Percentiles rank a stretch among this genome's conserved stretches.
These are phyloP conservation scores for Hybognathus amarus DNA, from an alignment of 2,797 vertebrate species.

Conservation along the genomic window DNA sequence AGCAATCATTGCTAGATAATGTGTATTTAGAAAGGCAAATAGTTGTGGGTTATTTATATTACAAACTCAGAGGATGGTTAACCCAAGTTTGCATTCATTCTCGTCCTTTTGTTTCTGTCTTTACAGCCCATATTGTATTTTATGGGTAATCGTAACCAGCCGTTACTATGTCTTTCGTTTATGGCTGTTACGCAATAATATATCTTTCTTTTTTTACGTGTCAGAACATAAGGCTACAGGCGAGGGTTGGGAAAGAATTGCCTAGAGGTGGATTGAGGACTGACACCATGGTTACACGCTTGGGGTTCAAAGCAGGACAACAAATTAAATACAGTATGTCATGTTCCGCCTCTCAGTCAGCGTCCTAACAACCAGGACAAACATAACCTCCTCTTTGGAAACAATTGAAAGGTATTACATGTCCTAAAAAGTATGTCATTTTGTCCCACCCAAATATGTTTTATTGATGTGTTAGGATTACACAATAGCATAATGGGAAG, in stretches of 20 bases:
- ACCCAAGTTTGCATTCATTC: not conserved
- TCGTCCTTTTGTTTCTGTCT: not conserved
- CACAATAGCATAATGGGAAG: not conserved
- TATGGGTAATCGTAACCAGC: slow-evolving; percentile 9
- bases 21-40: slow-evolving; percentile 61
- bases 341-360: not conserved
- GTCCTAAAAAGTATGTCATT: not conserved
- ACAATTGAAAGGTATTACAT: not conserved
- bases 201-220: not conserved
- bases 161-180: not conserved
- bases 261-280: not conserved
- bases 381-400: not conserved
- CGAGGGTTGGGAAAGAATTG: not conserved
- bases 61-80: slow-evolving; percentile 50
- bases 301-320: slow-evolving; percentile 16
- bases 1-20: slow-evolving; percentile 43
- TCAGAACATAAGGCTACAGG: not conserved
- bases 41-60: slow-evolving; percentile 74
- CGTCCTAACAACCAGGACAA: not conserved
- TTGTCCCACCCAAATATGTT: not conserved
- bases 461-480: not conserved
- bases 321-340: not conserved
- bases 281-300: not conserved
- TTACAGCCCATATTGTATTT: slow-evolving; percentile 15
- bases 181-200: slow-evolving; percentile 12